A percentile compares a stretch with the other conserved stretches of the same genome.
Conservation (phyloP, 1,140 invertebrate species). For the Drosophila tropicalis region DNA sequence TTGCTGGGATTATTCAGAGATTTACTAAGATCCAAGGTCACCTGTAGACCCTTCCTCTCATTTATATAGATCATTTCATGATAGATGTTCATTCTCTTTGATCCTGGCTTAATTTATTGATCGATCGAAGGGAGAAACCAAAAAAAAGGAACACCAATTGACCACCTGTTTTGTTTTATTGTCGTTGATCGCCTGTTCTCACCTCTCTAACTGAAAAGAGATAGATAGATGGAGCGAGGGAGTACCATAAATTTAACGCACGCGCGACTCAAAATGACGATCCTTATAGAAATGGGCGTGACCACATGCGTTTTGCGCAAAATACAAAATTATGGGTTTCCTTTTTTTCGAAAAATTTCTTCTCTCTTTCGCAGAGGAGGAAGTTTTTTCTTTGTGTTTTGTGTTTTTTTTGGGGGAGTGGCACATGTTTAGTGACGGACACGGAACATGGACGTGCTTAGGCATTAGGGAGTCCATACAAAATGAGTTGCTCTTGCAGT, state of each 20-base stretch:
- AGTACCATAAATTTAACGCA: constrained; percentile 67
- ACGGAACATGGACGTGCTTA: constrained; percentile 75
- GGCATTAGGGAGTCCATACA: constrained; percentile 70
- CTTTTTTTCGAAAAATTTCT: constrained; percentile 26
- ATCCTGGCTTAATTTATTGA: constrained; percentile 16
- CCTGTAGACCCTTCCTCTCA: no score
- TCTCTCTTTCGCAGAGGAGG: constrained; percentile 14
- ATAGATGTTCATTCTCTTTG: background rate
- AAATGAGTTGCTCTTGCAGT: constrained; percentile 48
- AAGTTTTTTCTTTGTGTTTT: background rate
- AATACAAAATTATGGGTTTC: constrained; percentile 79
- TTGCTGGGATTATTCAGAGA: no score
- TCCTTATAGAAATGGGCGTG: constrained; percentile 58
- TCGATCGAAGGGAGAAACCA: constrained; percentile 17
- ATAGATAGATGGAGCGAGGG: constrained; percentile 29
- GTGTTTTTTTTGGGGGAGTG: constrained; percentile 58
- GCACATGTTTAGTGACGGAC: constrained; percentile 71
- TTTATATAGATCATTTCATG: background rate
- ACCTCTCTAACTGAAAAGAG: constrained; percentile 23
- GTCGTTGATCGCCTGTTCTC: constrained; percentile 49
- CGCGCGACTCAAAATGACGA: constrained; percentile 47
- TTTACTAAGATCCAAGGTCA: no score
- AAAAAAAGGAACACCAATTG: constrained; percentile 24
- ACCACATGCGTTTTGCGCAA: constrained; percentile 64
- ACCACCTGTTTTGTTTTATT: constrained; percentile 58